Percentiles rank a stretch among this genome's conserved stretches.
Conservation (phyloP, 2,888 invertebrate genomes). For the Salticus scenicus region DNA sequence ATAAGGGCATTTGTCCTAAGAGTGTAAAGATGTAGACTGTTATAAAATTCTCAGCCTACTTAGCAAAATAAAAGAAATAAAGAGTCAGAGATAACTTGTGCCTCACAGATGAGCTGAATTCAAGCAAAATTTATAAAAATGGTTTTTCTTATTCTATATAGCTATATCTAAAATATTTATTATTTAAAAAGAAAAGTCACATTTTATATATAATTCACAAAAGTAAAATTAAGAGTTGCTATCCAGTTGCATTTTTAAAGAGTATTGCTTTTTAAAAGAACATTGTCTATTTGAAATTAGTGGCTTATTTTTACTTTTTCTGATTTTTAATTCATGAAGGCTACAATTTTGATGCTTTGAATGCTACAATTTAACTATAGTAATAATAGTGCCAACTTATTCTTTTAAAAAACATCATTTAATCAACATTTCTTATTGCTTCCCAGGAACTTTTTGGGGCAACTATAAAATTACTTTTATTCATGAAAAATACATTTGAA, state of each 20-base stretch:
- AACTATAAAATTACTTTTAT: neutral
- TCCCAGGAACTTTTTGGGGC: neutral
- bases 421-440: neutral
- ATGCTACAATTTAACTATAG: neutral
- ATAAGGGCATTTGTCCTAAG: conserved; percentile 52
- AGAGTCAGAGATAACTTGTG: conserved; percentile 35
- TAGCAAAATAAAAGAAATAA: too few species aligned
- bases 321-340: neutral
- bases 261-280: neutral
- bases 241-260: neutral
- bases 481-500: neutral
- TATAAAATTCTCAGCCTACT: conserved; percentile 28
- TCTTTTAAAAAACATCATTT: neutral
- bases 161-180: neutral
- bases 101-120: conserved; percentile 17
- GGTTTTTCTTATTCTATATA: conserved; percentile 32
- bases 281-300: neutral
- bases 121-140: conserved; percentile 44
- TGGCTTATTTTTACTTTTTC: neutral
- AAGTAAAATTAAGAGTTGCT: neutral
- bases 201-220: neutral
- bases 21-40: conserved; percentile 37
- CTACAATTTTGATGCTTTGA: neutral
- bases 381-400: neutral
- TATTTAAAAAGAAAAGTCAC: neutral